Evolutionary conservation across 2,113 vertebrate species (phyloP), one percentile per base, ranked within the genome.

Genomic region (Ciconia boyciana): DNA sequence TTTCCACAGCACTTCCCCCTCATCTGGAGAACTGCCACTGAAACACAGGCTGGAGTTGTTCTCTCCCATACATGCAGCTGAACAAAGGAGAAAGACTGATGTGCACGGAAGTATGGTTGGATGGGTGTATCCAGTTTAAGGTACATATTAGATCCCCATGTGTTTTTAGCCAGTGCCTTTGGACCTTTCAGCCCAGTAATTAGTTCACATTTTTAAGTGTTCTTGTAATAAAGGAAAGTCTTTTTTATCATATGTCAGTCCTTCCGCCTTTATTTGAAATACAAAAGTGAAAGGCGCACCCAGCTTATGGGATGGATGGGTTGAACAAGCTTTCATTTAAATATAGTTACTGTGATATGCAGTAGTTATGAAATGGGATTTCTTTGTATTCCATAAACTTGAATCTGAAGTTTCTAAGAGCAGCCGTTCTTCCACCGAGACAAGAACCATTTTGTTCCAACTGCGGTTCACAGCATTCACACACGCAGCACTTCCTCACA

Each of bases 21-120:
- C 36, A 61, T 6, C n/a, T 61, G 71, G n/a, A 60, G 64, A 89
- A 29, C n/a, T 58, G 26, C 52, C 28, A 44, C 31, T 1, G 5
- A 60, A 83, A 49, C 32, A 75, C 22, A 39, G 19, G 52, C 39
- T 88, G 43, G 41, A 71, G 7, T 15, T 76, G 32, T 41, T 36
- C 14, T 39, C 55, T 68, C 10, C 6, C 39, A 76, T 10, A 2
- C 2, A 12, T 14, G 17, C 25, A 72, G 21, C 8, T 1, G 3
- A 76, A 65, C 1, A 3, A 54, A 87, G 62, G 29, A 75, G 54
- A 14, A 68, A 57, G 36, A 44, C 13, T 43, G 49, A n/a, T 9
- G 8, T 17, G 14, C 29, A 13, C 1, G 0, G 19, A 62, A 49
- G 9, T 1, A 2, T 26, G 26, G 32, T 6, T 58, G 41, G 22